Base-by-base conservation (phyloP, 2,113 vertebrate genomes). In the Ariopsis seemanni region DNA sequence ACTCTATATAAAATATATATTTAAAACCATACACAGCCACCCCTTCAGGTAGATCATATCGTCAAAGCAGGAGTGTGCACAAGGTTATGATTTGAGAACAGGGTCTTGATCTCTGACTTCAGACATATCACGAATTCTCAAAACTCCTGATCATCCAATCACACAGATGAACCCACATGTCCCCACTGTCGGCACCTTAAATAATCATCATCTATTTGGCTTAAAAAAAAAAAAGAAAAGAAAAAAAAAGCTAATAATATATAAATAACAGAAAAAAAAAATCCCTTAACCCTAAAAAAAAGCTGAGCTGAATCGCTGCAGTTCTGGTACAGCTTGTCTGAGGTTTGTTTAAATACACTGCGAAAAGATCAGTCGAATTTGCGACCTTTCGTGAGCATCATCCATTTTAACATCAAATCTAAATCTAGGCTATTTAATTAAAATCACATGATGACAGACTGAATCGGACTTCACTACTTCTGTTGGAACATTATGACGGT, bases 1-100 rank as follows among this genome's bases (percentile, higher is more conserved):
- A 84, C 81, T 42, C 79, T 82, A 89, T 89, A 86, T 67, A 83
- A 83, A 86, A 86, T 79, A 83, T 82, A 86, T 78, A 78, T 77
- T 84, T 57, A 11, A 79, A 34, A 69, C 86, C 22, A 86, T 57
- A 67, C 72, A 82, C 62, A 83, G 82, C 12, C 80, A 83, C 25
- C 80, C n/a, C 72, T 83, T 71, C 67, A 86, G 85, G 81, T 55
- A 84, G 88, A 74, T 67, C 58, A 55, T 50, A 81, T 55, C 58
- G 18, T 80, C 25, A 22, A 74, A 82, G 79, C 79, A 60, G 27
- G 67, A 75, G 80, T 75, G 80, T 60, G 86, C 80, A 60, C 71
- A 52, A 52, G 22, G 53, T 72, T 34, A 10, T 25, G 78, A 80
- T 30, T 25, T 48, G 27, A 58, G 52, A 87, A 18, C 55, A 34